Percentiles rank a stretch among this genome's conserved stretches.
Evolutionary conservation across 2,888 invertebrate genomes (phyloP).

Genomic region (Trypoxylon attenuatum): DNA sequence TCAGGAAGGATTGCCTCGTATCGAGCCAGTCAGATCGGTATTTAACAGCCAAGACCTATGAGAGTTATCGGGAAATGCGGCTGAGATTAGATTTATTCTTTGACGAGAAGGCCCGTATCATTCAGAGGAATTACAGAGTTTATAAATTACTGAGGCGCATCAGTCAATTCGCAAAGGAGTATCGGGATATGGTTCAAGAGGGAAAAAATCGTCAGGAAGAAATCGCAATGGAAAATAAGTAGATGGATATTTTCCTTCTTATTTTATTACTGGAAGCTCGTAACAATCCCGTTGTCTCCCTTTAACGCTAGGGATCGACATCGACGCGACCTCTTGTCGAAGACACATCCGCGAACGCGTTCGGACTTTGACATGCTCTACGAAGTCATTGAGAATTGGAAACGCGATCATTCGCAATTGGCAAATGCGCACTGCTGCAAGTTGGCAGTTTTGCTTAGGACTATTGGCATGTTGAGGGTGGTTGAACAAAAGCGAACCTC

Average conservation of each 20-base stretch:
- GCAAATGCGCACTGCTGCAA: constrained; percentile 81
- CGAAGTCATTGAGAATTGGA: constrained; percentile 82
- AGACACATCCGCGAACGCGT: constrained; percentile 82
- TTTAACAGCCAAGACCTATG: constrained; percentile 79
- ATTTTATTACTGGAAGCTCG: no score
- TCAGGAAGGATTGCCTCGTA: constrained; percentile 77
- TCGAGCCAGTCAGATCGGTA: constrained; percentile 80
- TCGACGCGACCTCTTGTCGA: constrained; percentile 75
- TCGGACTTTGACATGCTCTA: constrained; percentile 86
- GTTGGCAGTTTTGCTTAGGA: constrained; percentile 83
- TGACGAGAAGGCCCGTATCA: constrained; percentile 72
- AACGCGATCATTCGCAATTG: constrained; percentile 79
- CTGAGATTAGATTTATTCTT: constrained; percentile 75
- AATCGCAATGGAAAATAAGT: no score
- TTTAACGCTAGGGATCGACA: not conserved
- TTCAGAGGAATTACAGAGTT: constrained; percentile 81
- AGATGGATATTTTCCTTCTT: no score
- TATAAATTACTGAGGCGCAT: constrained; percentile 77
- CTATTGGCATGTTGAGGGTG: constrained; percentile 81
- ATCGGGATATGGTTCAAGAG: no score
- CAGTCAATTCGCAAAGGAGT: constrained; percentile 75
- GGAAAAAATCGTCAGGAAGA: constrained; percentile 77
- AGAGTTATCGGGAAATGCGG: constrained; percentile 80
- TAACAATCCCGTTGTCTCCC: no score
- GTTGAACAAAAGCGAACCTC: constrained; percentile 82